Evolutionary conservation across 2,888 invertebrate genomes (phyloP).

Genomic region (Tigriopus californicus): DNA sequence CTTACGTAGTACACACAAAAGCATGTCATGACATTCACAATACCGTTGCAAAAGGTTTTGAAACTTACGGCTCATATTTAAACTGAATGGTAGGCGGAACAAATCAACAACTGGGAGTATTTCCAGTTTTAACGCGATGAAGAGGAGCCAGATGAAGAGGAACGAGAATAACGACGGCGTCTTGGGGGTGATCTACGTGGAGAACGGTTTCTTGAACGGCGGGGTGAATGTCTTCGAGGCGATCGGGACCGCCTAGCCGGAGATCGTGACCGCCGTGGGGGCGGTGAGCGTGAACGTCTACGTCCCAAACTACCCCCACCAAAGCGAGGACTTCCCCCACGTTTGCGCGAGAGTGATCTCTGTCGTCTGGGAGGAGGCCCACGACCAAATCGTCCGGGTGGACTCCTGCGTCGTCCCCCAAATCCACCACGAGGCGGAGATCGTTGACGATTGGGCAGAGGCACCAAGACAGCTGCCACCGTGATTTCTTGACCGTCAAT

Average conservation of each 20-base stretch:
- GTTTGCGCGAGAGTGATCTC: background rate
- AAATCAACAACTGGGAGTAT: too few relatives aligned
- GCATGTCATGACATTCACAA: too few relatives aligned
- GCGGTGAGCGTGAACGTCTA: background rate
- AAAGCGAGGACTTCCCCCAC: background rate
- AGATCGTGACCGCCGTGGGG: background rate
- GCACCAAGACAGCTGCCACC: background rate
- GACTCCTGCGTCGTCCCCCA: background rate
- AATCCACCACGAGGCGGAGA: background rate
- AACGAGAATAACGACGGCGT: background rate
- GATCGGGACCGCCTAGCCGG: background rate
- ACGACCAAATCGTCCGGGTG: background rate
- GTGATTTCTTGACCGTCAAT: slow-evolving; percentile 4
- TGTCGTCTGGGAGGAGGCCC: background rate
- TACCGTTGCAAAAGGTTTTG: too few relatives aligned
- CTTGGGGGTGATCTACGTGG: background rate
- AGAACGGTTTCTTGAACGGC: background rate
- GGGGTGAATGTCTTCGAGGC: background rate
- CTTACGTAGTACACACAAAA: too few relatives aligned
- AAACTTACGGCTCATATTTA: too few relatives aligned
- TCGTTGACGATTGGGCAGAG: background rate
- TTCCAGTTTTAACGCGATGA: background rate
- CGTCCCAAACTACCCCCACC: background rate
- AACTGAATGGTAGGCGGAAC: too few relatives aligned
- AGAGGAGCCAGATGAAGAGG: background rate